Evolutionary conservation across 2,113 vertebrate species (phyloP).

Genomic region (Phaetusa simplex): DNA sequence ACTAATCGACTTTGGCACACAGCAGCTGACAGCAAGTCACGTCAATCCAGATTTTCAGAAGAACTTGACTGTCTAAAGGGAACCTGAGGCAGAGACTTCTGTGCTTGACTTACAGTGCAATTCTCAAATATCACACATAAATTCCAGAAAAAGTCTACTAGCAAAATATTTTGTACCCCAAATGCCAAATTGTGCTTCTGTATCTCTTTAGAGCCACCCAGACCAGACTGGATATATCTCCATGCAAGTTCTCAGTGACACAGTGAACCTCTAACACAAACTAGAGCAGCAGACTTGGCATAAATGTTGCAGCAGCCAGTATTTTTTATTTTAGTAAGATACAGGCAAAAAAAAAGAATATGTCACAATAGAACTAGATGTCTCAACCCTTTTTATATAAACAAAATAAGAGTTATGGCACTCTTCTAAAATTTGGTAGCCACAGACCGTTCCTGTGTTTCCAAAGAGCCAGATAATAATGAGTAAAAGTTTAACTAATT

Average conservation of each 20-base stretch:
- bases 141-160: neutral
- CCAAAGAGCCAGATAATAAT: neutral
- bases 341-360: neutral
- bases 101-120: neutral
- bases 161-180: neutral
- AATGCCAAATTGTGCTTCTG: neutral
- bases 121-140: neutral
- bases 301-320: neutral
- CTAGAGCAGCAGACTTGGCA: neutral
- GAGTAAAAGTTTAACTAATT: neutral
- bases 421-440: neutral
- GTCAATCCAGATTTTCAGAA: neutral
- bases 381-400: neutral
- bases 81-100: neutral
- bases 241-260: neutral
- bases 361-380: neutral
- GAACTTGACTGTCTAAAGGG: neutral
- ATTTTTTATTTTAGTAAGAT: neutral
- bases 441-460: neutral
- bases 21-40: neutral
- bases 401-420: neutral
- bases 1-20: neutral
- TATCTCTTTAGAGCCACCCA: neutral
- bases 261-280: neutral
- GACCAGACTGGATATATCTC: neutral